Base-by-base conservation (phyloP, 2,797 vertebrate genomes). In the Malacoctenus gilli region DNA sequence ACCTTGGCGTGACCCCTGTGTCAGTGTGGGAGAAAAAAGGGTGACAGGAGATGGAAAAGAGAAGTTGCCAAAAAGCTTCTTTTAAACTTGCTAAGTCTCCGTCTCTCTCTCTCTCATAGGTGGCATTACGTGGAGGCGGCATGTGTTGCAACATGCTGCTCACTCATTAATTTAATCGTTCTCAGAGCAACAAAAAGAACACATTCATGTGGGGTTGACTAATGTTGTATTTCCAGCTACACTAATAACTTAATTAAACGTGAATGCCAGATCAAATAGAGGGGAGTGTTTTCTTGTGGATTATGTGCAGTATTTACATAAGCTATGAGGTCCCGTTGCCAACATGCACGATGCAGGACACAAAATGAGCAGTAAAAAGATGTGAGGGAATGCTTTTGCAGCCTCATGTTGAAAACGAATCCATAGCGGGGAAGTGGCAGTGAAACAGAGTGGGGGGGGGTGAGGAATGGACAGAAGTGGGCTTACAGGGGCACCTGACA, bases 181-280 rank as follows among this genome's bases (percentile, higher is more conserved):
- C 21, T 52, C 18, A 41, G 20, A 51, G 15, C 85, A 64, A 72
- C 8, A 5, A 15, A 7, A 23, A 87, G 60, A 75, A 76, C 68
- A 50, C 72, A 75, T 76, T 31, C 44, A 36, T 73, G 37, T 65
- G 52, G 64, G 67, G 86, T 91, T 79, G 80, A 89, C 72, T 72
- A 80, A 82, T 18, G 21, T 5, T 76, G 79, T 86, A 87, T 28
- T 11, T 28, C 25, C 4, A 2, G 25, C 25, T 28, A 28, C 25
- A 28, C 25, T 28, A 28, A 28, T 28, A 28, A 28, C 25, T 28
- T 28, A 28, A 28, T 28, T 32, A 32, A 32, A 2, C 12, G 12
- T 11, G 4, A 88, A 77, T 63, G 72, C 60, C 15, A 61, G 38
- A 25, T 55, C 36, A 60, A 48, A 51, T 18, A 25, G 15, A 43